Percentiles rank a stretch among this genome's conserved stretches.
Conservation (phyloP, 2,113 vertebrate species). For the Etia nguti region DNA sequence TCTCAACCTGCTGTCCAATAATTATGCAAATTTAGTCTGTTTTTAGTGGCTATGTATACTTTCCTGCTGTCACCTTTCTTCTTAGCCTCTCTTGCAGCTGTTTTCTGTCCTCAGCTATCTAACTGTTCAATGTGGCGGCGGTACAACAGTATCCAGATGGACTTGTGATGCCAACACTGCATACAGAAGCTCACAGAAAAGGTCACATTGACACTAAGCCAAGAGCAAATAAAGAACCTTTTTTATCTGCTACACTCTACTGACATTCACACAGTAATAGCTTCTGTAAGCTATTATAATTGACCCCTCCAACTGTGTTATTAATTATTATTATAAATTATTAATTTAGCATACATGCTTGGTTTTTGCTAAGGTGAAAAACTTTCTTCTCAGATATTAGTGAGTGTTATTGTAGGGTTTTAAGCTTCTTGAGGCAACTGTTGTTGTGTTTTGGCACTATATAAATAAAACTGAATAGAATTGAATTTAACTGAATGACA, state of each 20-base stretch:
- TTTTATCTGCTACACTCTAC: not conserved
- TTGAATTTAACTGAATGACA: not conserved
- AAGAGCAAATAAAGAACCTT: not conserved
- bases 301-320: not conserved
- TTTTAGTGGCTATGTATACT: not conserved
- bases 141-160: slow-evolving; percentile 3
- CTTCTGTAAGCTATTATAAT: not conserved
- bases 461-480: not conserved
- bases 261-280: not conserved
- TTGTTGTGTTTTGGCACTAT: not conserved
- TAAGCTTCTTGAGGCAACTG: not conserved
- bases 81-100: not conserved
- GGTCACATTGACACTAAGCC: not conserved
- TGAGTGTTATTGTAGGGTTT: not conserved
- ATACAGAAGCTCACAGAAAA: not conserved
- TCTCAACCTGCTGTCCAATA: not conserved
- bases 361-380: not conserved
- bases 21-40: not conserved
- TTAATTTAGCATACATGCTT: not conserved
- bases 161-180: not conserved
- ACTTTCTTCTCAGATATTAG: not conserved
- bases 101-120: slow-evolving; percentile 24
- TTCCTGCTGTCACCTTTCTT: slow-evolving; percentile 12
- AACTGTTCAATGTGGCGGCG: not conserved
- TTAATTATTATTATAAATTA: not conserved